Conservation (phyloP, 2,797 vertebrate species). For the Falco biarmicus region DNA sequence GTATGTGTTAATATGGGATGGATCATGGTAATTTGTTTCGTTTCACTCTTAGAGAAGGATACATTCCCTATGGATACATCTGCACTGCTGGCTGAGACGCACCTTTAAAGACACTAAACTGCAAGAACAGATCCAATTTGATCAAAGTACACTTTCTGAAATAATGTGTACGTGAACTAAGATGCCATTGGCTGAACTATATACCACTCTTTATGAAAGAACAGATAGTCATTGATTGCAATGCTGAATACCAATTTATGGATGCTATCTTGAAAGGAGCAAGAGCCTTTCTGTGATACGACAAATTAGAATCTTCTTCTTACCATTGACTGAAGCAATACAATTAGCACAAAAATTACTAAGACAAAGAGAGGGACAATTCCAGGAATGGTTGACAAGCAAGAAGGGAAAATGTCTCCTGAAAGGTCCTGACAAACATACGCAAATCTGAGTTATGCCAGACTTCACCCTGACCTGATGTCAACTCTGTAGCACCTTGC, state of each 20-base stretch:
- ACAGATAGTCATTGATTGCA: neutral
- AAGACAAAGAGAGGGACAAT: neutral
- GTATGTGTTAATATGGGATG: neutral
- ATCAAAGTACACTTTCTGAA: neutral
- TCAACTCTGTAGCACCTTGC: neutral
- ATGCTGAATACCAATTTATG: neutral
- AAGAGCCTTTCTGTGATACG: neutral
- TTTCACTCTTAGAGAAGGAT: neutral
- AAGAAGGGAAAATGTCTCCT: neutral
- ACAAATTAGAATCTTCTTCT: neutral
- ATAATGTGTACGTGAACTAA: accelerated
- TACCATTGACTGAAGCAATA: neutral
- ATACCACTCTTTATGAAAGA: neutral
- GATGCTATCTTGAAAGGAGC: neutral
- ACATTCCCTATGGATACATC: neutral
- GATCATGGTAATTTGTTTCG: neutral
- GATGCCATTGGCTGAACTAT: neutral
- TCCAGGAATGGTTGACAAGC: neutral
- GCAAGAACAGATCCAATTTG: neutral
- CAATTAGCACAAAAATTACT: neutral
- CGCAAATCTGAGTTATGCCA: neutral
- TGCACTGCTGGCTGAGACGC: neutral
- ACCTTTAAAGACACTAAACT: neutral
- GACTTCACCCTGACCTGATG: neutral
- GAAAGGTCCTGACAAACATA: neutral